Conservation (phyloP, 2,113 vertebrate genomes). For the Alexandromys fortis region DNA sequence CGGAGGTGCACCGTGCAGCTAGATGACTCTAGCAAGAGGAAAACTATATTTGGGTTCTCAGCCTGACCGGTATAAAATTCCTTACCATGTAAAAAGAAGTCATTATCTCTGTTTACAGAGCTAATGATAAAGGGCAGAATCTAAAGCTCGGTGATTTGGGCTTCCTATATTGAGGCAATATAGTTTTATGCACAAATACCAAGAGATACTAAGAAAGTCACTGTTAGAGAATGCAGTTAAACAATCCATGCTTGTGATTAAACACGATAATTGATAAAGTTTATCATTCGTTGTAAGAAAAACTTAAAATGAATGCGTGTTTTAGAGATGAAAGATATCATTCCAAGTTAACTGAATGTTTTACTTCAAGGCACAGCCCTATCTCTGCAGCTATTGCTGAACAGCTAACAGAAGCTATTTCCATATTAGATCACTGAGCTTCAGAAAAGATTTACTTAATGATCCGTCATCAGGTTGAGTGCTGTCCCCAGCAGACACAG, state of each 20-base stretch:
- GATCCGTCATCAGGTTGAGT: neutral
- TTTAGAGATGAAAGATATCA: slow-evolving; percentile 58
- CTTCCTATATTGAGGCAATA: neutral
- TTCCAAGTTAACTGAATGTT: slow-evolving; percentile 52
- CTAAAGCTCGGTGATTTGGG: neutral
- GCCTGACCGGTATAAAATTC: neutral
- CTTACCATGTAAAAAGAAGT: slow-evolving; percentile 23
- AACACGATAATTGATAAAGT: slow-evolving; percentile 10
- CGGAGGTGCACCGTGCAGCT: neutral
- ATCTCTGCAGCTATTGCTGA: slow-evolving; percentile 34
- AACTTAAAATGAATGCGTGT: slow-evolving; percentile 53
- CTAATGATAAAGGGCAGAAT: neutral
- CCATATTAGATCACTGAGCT: slow-evolving; percentile 35
- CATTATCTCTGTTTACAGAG: neutral
- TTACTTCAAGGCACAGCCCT: neutral
- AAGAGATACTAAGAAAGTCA: neutral
- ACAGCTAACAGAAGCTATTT: slow-evolving; percentile 34
- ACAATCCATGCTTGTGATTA: slow-evolving; percentile 16
- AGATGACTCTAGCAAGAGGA: neutral
- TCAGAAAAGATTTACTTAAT: slow-evolving; percentile 57
- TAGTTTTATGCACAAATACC: neutral
- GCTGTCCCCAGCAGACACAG: neutral
- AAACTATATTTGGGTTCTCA: neutral
- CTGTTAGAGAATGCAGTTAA: neutral
- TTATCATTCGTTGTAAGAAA: slow-evolving; percentile 53